Base-by-base conservation (phyloP, 2,888 invertebrate species). In the Chloroclystis v-ata region DNA sequence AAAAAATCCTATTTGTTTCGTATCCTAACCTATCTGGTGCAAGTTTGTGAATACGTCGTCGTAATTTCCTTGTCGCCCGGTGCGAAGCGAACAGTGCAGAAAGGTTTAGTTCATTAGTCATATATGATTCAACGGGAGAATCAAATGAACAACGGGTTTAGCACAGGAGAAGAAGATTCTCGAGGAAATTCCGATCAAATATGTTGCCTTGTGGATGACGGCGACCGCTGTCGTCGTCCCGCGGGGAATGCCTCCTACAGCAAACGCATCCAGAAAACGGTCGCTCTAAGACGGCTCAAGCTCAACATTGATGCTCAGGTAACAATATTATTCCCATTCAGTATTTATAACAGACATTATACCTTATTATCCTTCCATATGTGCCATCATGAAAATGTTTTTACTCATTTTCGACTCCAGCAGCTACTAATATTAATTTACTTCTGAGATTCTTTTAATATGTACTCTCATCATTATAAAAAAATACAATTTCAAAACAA, bases 221-320 rank as follows among this genome's bases (percentile, higher is more conserved):
- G 93, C 57, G 94, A 94, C 61, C 90, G 96, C 60, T 98, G 98
- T 82, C 90, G 92, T 57, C 92, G 96, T 71, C 91, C 93, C 46
- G 97, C 97, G 61, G 96, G 97, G 56, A 96, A 97, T 89, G 98
- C 98, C 61, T 95, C 97, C 35, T 98, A 98, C 86, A 97, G 96
- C 83, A 98, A 98, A 80, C 92, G 97, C 61, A 97, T 98, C 67
- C 97, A 98, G 82, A 98, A 97, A 81, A 97, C 95, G 47, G 97
- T 97, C 26, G 94, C 95, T 42, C 97, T 97, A 72, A 91, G 96
- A 68, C 92, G 95, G 67, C 91, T 98, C 30, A 96, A 96, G 75
- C 91, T 98, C 30, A 93, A 92, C 75, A 92, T 95, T 63, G 97
- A 98, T 85, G 92, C 78, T 53, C 84, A 85, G 78, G 84, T 85